Conservation (phyloP, 2,888 invertebrate species). For the Biston betularia region DNA sequence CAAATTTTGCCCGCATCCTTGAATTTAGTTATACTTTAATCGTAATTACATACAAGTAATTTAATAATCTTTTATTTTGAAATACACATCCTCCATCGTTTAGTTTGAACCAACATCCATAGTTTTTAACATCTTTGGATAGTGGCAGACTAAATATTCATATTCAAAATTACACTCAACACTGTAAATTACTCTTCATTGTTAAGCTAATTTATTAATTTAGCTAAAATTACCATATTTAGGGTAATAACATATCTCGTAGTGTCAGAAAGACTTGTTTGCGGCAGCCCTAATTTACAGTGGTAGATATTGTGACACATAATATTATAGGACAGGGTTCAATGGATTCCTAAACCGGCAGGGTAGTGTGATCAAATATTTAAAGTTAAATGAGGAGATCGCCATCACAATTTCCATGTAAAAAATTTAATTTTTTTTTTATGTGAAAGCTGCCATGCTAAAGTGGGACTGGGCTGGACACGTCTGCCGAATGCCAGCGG, state of each 20-base stretch:
- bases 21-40: too few species aligned
- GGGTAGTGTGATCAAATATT: background rate
- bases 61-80: too few species aligned
- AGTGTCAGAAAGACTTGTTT: constrained; percentile 18
- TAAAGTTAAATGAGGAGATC: background rate
- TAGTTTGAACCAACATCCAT: too few species aligned
- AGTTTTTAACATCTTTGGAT: too few species aligned
- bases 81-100: too few species aligned
- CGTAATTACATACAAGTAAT: too few species aligned
- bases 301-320: constrained; percentile 65
- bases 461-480: too few species aligned
- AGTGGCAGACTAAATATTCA: background rate
- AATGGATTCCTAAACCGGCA: constrained; percentile 56
- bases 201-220: constrained; percentile 15
- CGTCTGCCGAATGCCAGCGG: too few species aligned
- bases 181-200: constrained; percentile 2
- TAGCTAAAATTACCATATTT: constrained; percentile 18
- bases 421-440: background rate
- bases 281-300: constrained; percentile 50
- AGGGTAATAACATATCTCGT: constrained; percentile 14
- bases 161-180: constrained; percentile 1
- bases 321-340: constrained; percentile 61
- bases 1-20: too few species aligned
- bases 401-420: background rate
- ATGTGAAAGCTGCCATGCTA: too few species aligned